Evolutionary conservation across 1,140 invertebrate genomes (phyloP).

Genomic region (Bombus picipes): DNA sequence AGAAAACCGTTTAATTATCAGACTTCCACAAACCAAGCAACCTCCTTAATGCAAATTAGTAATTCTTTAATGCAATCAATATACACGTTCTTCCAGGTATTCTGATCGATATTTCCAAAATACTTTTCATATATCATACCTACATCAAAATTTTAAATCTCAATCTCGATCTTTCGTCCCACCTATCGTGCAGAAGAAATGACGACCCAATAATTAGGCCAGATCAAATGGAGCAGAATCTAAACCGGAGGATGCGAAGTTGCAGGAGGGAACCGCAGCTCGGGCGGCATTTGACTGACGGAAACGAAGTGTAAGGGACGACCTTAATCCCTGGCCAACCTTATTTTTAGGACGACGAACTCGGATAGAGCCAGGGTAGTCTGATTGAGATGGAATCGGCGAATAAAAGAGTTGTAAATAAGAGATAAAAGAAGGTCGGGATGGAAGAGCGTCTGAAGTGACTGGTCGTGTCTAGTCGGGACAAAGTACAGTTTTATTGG

Average conservation of each 20-base stretch:
- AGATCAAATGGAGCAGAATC: background rate
- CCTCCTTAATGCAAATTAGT: too few relatives aligned
- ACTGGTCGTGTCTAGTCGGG: constrained; percentile 78
- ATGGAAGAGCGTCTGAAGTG: constrained; percentile 70
- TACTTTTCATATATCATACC: background rate
- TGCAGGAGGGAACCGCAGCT: background rate
- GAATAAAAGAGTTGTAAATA: constrained; percentile 83
- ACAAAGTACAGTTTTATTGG: constrained; percentile 81
- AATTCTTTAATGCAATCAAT: background rate
- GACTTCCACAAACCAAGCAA: too few relatives aligned
- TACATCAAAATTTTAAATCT: background rate
- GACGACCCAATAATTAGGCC: constrained; percentile 3
- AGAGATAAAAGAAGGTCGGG: constrained; percentile 79
- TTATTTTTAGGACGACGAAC: constrained; percentile 53
- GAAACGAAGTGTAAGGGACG: constrained; percentile 8
- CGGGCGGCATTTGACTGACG: background rate
- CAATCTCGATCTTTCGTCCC: background rate
- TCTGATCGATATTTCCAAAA: background rate
- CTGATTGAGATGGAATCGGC: constrained; percentile 83
- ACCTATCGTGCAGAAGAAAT: background rate
- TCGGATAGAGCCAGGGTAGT: constrained; percentile 40
- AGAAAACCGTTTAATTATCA: too few relatives aligned
- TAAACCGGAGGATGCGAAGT: constrained; percentile 22
- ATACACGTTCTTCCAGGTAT: background rate
- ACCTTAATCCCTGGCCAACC: constrained; percentile 51